Base-by-base conservation (phyloP, 2,797 vertebrate genomes). In the Scolopax bukidnonensis region DNA sequence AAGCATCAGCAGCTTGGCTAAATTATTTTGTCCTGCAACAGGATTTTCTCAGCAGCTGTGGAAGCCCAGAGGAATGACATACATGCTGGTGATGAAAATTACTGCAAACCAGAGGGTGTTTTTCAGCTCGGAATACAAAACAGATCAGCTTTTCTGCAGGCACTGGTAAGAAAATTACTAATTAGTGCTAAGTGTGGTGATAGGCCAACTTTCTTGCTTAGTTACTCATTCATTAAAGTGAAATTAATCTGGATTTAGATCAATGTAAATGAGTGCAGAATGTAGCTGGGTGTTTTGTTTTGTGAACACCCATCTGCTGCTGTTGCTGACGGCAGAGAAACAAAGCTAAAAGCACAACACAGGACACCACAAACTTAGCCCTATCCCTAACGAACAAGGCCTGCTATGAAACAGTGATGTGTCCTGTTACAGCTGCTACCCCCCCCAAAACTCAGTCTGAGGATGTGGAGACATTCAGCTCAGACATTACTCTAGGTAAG, bases 191-290 rank as follows among this genome's bases (percentile, higher is more conserved):
- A 90, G 83, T 3, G 24, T 67, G 70, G 63, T 80, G 67, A 79
- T 53, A 90, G 77, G 85, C 67, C 48, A 74, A 78, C 82, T 73
- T 61, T 85, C 51, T 94, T 89, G 69, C 59, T 91, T 92, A 94
- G 92, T 15, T 90, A 75, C 47, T 94, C 87, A 89, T 93, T 95
- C 61, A 84, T 91, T 93, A 93, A 86, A 84, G 76, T 90, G 87
- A 95, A 96, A 95, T 94, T 82, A 94, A 95, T 92, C 89, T 89
- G 71, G 84, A 91, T 93, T 89, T 91, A 84, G 54, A 95, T 88
- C 69, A 43, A 32, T 84, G 74, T 73, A 95, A 93, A 86, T 82
- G 63, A 90, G 36, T 11, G 30, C 80, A 67, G 77, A 79, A 91
- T 76, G 77, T 94, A 84, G 74, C 59, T 45, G 59, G 40, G 40